Evolutionary conservation across 2,113 vertebrate species (phyloP).

Genomic region (Lonchura striata): DNA sequence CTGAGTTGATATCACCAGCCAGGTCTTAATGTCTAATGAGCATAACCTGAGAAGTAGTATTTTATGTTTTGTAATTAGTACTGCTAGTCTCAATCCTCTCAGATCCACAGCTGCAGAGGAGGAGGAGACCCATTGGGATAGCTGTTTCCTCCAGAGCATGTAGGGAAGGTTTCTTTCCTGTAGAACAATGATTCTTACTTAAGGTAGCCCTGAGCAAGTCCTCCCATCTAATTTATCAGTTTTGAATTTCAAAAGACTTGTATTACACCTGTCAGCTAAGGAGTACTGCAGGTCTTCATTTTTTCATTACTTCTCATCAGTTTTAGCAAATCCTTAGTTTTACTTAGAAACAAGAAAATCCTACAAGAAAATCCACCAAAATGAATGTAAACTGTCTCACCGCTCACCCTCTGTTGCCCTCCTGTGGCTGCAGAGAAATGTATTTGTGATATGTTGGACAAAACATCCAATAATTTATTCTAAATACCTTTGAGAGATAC

Average conservation of each 20-base stretch:
- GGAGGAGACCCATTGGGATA: neutral
- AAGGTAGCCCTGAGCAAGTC: neutral
- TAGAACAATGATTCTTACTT: neutral
- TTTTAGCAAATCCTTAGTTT: neutral
- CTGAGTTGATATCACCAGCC: neutral
- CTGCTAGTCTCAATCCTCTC: neutral
- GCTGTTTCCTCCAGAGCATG: neutral
- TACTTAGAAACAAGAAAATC: accelerated
- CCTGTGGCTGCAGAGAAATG: neutral
- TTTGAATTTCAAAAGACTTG: neutral
- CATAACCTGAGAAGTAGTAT: neutral
- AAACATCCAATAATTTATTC: neutral
- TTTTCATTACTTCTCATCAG: neutral
- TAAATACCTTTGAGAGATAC: neutral
- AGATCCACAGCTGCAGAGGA: neutral
- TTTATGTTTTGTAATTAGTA: neutral
- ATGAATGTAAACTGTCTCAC: neutral
- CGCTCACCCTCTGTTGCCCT: neutral
- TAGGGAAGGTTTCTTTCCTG: neutral
- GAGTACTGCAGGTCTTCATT: neutral
- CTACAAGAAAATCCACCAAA: neutral
- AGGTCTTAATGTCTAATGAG: neutral
- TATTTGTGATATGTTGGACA: neutral
- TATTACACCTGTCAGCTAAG: neutral
- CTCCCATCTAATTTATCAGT: neutral